These are phyloP conservation scores for Hedya salicella DNA, from an alignment of 2,888 invertebrate species.

Conservation along the genomic window DNA sequence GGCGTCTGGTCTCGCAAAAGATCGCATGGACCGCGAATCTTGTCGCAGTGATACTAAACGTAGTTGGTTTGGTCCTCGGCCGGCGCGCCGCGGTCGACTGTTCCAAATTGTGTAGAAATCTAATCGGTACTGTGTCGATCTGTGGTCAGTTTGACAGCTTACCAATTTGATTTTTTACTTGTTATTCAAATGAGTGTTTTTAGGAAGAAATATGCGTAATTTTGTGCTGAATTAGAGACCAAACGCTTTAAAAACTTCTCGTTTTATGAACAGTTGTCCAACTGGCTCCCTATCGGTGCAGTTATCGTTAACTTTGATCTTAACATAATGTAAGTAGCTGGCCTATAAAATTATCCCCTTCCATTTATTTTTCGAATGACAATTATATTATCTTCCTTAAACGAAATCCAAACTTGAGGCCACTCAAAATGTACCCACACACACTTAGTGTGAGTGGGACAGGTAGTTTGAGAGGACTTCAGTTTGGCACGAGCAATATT, in stretches of 20 bases:
- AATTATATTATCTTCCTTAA: slow-evolving; percentile 11
- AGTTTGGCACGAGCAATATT: slow-evolving; percentile 1
- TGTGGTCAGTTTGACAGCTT: slow-evolving; percentile 17
- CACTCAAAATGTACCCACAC: background rate
- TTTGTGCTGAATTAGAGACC: background rate
- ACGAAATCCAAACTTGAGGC: slow-evolving; percentile 2
- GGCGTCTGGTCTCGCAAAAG: background rate
- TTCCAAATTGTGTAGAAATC: slow-evolving; percentile 25
- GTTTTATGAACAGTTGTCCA: background rate
- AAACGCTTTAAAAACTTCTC: background rate
- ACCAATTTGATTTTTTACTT: no score
- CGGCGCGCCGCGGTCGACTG: background rate
- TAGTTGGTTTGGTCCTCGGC: background rate
- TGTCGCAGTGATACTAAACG: slow-evolving; percentile 21
- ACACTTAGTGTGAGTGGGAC: slow-evolving; percentile 17
- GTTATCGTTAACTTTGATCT: slow-evolving; percentile 18
- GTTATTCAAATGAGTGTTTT: no score
- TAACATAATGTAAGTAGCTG: slow-evolving; percentile 31
- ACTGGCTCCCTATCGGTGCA: background rate
- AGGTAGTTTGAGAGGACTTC: slow-evolving; percentile 13
- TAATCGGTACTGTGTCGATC: background rate
- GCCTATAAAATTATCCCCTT: slow-evolving; percentile 30
- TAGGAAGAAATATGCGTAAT: background rate
- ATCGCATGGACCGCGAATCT: slow-evolving; percentile 8
- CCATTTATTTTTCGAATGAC: slow-evolving; percentile 25